These are phyloP conservation scores for Aleiodes testaceus DNA, from an alignment of 2,888 invertebrate genomes.

Conservation along the genomic window DNA sequence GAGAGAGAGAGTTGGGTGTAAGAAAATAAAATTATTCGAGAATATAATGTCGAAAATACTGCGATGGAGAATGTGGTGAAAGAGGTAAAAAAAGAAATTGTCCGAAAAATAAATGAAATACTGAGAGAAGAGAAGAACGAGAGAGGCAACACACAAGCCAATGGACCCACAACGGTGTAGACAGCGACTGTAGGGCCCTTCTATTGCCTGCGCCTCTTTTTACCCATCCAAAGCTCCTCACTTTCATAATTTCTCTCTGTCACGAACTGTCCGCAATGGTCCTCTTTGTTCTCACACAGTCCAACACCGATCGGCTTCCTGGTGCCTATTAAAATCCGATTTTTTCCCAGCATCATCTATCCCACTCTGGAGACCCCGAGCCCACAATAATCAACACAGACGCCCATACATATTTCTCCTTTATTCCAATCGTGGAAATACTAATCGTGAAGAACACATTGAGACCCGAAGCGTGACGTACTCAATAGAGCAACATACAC, in stretches of 20 bases:
- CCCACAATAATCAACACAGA: no score
- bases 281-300: slow-evolving; percentile 50
- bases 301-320: slow-evolving; percentile 51
- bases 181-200: slow-evolving; percentile 25
- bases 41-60: slow-evolving; percentile 27
- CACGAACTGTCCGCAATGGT: slow-evolving; percentile 53
- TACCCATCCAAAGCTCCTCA: slow-evolving; percentile 28
- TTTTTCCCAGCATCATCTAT: neutral
- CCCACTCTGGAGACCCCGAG: slow-evolving; percentile 8
- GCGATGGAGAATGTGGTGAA: slow-evolving; percentile 12
- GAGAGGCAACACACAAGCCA: slow-evolving; percentile 21
- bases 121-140: slow-evolving; percentile 21
- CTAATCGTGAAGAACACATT: slow-evolving; percentile 37
- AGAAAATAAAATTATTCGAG: slow-evolving; percentile 13
- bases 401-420: neutral
- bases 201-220: slow-evolving; percentile 15
- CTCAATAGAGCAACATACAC: slow-evolving; percentile 35
- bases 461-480: slow-evolving; percentile 37
- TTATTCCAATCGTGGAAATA: slow-evolving; percentile 31
- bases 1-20: neutral
- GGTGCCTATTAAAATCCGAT: slow-evolving; percentile 49
- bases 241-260: slow-evolving; percentile 55
- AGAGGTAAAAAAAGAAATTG: slow-evolving; percentile 3
- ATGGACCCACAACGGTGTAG: slow-evolving; percentile 40
- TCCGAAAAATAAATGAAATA: slow-evolving; percentile 21